Evolutionary conservation across 2,888 invertebrate genomes (phyloP), one percentile per base, ranked within the genome.

Genomic region (Acleris sparsana): DNA sequence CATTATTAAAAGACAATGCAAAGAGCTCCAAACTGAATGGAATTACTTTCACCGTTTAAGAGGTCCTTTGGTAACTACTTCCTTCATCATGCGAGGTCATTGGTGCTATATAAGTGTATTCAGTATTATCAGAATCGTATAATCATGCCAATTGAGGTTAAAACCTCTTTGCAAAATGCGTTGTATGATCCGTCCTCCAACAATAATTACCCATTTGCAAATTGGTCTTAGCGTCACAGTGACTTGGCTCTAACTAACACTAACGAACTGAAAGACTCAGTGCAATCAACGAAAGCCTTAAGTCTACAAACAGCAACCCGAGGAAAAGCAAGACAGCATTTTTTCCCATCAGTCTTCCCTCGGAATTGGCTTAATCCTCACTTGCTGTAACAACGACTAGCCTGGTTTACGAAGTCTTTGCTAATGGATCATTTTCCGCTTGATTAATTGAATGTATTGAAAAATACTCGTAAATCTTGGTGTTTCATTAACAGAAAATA

Each of bases 191-290:
- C 46, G n/a, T 46, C 17, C 20, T 49, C 55, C 53, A 55, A 55
- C 51, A 60, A 43, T 20, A 39, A 22, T 62, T 22, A 6, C 39
- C 20, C 33, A 17, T 55, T 46, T 29, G 16, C 53, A 43, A 59
- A 58, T 53, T 58, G 52, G n/a, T 49, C 22, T 39, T 39, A 16
- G 39, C 20, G 22, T n/a, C 3, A 33, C 39, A 48, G 53, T 44
- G 16, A 59, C 22, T 53, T 55, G 43, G 18, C 48, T 53, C 43
- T 53, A 25, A 59, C 53, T 25, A 64, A 43, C 53, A 25, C 49
- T 64, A 64, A 64, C 59, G 59, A 63, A 53, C 63, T 55, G 25
- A 59, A 57, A 58, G 43, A 57, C 56, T 46, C 53, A 62, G 53
- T 62, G 67, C 62, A 58, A 67, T 62, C 43, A 49, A 58, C n/a